Evolutionary conservation across 2,888 invertebrate species (phyloP), one percentile per base, ranked within the genome.

Genomic region (Lysandra coridon): DNA sequence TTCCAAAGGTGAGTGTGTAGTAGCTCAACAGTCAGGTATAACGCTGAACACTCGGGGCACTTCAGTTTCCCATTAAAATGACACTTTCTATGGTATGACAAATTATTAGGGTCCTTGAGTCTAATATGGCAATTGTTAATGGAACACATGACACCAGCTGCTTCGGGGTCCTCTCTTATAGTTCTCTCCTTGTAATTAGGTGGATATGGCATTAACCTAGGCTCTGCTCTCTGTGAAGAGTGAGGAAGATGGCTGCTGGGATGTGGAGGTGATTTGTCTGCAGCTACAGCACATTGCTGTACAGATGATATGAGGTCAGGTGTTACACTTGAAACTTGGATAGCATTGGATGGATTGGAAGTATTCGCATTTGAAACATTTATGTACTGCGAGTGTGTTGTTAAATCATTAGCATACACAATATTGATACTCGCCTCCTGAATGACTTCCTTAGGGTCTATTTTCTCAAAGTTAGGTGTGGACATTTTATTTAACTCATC

Each of bases 1-100:
- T 96, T 95, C 98, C 98, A 98, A 76, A 98, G 91, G 87, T 98
- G 98, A 3, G 96, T 96, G 81, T 97, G 96, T n/a, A 98, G 87
- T 0, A 95, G 94, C 83, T 96, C 96, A 95, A 97, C 97, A 10
- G 95, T 95, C 0, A 88, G 84, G 85, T 95, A 95, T 17, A 89
- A 85, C 80, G 92, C 92, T 0, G 93, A 90, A 88, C 98, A 98
- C 86, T 97, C 96, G 0, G 95, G 95, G 89, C 98, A 98, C 49
- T 92, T 91, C 0, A 92, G 82, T 80, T 91, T 89, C 7, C 89
- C 88, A 84, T 91, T 91, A 79, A 90, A 88, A 85, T 97, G 97
- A 84, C 96, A 97, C 84, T 94, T 95, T 64, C 95, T 90, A 86
- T 97, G 97, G 85, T 96, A 96, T 4, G 93, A 88, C 80, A 97